Percentiles rank a stretch among this genome's conserved stretches.
Conservation (phyloP, 1,140 invertebrate species). For the Hylaeus anthracinus region DNA sequence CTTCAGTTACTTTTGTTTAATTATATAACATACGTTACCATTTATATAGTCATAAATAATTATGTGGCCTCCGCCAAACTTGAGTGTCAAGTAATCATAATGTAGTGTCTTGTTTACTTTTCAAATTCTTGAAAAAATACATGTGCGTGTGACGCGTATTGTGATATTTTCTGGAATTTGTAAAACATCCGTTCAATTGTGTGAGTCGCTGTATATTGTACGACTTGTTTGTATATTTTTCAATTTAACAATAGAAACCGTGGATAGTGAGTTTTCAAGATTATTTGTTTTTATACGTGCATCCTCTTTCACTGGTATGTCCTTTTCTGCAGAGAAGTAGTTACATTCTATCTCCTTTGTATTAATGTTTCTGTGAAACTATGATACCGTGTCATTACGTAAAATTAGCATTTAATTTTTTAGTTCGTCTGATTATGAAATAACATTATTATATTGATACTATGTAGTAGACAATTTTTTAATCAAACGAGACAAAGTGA, state of each 20-base stretch:
- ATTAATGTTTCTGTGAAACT: slow-evolving; percentile 20
- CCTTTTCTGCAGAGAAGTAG: not conserved
- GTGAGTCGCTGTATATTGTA: not conserved
- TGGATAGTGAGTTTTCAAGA: not conserved
- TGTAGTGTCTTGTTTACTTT: too few relatives aligned
- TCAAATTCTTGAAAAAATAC: too few relatives aligned
- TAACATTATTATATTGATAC: not conserved
- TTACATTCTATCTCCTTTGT: not conserved
- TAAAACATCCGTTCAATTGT: not conserved
- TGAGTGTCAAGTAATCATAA: too few relatives aligned
- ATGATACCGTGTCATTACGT: not conserved
- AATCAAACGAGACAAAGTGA: not conserved
- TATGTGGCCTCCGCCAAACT: too few relatives aligned
- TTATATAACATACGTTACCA: too few relatives aligned
- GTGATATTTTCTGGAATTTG: not conserved
- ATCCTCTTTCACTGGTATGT: not conserved
- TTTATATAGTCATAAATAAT: too few relatives aligned
- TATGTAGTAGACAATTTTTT: not conserved
- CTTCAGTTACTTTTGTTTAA: too few relatives aligned
- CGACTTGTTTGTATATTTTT: not conserved
- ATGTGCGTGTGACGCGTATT: too few relatives aligned
- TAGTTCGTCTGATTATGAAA: not conserved
- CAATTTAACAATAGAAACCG: not conserved
- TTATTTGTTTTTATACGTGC: not conserved
- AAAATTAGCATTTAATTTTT: not conserved